Percentiles rank a stretch among this genome's conserved stretches.
Evolutionary conservation across 1,140 invertebrate genomes (phyloP).

Genomic region (Homarus americanus): DNA sequence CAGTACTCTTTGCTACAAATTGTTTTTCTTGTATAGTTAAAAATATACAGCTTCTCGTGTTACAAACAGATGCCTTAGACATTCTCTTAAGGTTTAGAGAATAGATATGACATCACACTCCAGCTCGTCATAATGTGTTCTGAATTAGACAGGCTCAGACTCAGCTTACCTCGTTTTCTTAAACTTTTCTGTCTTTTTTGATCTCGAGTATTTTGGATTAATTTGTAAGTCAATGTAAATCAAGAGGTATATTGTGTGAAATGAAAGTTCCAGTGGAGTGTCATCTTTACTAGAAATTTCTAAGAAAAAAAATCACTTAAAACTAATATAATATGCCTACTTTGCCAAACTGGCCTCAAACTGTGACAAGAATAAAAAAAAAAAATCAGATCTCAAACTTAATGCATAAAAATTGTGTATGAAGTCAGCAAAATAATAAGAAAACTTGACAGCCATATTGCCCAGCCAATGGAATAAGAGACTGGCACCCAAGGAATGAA

Average conservation of each 20-base stretch:
- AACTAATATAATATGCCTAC: conserved; percentile 69
- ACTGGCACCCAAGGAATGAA: conserved; percentile 47
- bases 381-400: conserved; percentile 66
- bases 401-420: conserved; percentile 34
- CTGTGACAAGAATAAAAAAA: conserved; percentile 60
- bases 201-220: too few relatives aligned
- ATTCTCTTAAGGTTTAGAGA: too few relatives aligned
- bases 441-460: conserved; percentile 17
- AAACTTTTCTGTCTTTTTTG: too few relatives aligned
- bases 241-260: not conserved
- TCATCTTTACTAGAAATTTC: conserved; percentile 69
- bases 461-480: conserved; percentile 32
- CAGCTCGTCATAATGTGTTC: too few relatives aligned
- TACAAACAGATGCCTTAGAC: too few relatives aligned
- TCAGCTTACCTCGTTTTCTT: too few relatives aligned
- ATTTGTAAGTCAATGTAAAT: too few relatives aligned
- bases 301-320: conserved; percentile 63
- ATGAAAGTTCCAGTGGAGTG: conserved; percentile 33
- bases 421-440: conserved; percentile 20
- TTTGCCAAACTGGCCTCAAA: conserved; percentile 60
- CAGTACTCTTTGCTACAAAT: too few relatives aligned
- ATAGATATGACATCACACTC: too few relatives aligned
- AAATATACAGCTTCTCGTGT: too few relatives aligned
- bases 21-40: too few relatives aligned
- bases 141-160: too few relatives aligned